These are phyloP conservation scores for Osmoderma eremita DNA, from an alignment of 2,888 invertebrate species.

Conservation along the genomic window DNA sequence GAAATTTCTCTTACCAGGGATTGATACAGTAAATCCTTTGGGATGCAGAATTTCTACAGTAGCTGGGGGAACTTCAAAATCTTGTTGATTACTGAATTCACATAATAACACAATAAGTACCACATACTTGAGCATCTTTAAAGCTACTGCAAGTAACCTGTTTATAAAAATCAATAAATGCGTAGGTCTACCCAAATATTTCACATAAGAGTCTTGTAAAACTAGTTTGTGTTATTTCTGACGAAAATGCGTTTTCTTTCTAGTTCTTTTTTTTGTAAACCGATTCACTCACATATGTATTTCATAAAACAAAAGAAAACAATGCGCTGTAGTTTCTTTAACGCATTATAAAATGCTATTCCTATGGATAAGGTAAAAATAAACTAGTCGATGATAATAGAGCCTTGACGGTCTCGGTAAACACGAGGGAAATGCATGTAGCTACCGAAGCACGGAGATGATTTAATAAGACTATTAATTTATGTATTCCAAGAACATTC, in stretches of 20 bases:
- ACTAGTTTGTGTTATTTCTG: neutral
- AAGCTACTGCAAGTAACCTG: neutral
- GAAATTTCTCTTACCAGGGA: conserved; percentile 66
- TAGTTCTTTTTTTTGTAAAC: too few species aligned
- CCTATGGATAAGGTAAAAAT: too few species aligned
- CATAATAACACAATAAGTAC: neutral
- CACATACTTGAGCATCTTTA: conserved; percentile 9
- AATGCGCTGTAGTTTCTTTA: neutral
- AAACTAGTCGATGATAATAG: too few species aligned
- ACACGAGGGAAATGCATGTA: neutral
- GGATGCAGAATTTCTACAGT: conserved; percentile 71
- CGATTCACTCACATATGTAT: neutral
- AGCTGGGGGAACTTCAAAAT: conserved; percentile 66
- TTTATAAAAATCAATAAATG: neutral
- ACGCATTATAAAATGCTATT: neutral
- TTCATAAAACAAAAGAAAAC: neutral
- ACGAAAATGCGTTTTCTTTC: neutral
- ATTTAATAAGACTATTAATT: conserved; percentile 5
- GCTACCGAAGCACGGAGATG: neutral
- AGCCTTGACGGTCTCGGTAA: neutral
- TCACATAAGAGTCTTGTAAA: neutral
- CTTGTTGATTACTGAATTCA: conserved; percentile 4
- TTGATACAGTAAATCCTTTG: conserved; percentile 70
- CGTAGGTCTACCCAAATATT: neutral
- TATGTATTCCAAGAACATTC: neutral